Conservation (phyloP, 2,888 invertebrate species). For the Endomychus coccineus region DNA sequence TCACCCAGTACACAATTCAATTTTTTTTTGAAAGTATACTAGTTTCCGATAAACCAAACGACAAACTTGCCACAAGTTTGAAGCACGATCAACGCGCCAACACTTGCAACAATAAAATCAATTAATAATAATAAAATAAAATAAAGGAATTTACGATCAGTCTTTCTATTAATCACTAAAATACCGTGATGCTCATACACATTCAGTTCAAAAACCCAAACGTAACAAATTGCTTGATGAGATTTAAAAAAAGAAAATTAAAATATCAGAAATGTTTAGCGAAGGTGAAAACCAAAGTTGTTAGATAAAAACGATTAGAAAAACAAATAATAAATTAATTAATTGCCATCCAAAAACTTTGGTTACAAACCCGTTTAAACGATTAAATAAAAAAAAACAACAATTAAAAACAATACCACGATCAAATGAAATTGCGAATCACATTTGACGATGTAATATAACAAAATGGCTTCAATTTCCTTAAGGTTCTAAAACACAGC, state of each 20-base stretch:
- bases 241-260: not conserved
- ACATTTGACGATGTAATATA: not conserved
- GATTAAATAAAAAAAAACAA: conserved; percentile 13
- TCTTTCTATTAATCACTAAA: conserved; percentile 20
- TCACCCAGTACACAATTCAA: too few relatives aligned
- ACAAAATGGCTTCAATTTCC: too few relatives aligned
- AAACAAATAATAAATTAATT: conserved; percentile 13
- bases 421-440: too few relatives aligned
- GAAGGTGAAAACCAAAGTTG: not conserved
- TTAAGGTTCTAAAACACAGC: conserved; percentile 32
- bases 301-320: not conserved
- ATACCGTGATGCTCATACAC: conserved; percentile 21
- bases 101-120: conserved; percentile 3
- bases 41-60: too few relatives aligned
- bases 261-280: not conserved
- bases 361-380: conserved; percentile 9
- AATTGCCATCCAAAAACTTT: conserved; percentile 9
- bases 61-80: too few relatives aligned
- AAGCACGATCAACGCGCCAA: too few relatives aligned
- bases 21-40: too few relatives aligned
- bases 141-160: conserved; percentile 14
- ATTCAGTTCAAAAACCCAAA: conserved; percentile 9
- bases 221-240: not conserved
- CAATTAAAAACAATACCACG: conserved; percentile 14
- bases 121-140: conserved; percentile 10